A percentile compares a stretch with the other conserved stretches of the same genome.
Evolutionary conservation across 1,140 invertebrate genomes (phyloP).

Genomic region (Lanistes nyassanus): DNA sequence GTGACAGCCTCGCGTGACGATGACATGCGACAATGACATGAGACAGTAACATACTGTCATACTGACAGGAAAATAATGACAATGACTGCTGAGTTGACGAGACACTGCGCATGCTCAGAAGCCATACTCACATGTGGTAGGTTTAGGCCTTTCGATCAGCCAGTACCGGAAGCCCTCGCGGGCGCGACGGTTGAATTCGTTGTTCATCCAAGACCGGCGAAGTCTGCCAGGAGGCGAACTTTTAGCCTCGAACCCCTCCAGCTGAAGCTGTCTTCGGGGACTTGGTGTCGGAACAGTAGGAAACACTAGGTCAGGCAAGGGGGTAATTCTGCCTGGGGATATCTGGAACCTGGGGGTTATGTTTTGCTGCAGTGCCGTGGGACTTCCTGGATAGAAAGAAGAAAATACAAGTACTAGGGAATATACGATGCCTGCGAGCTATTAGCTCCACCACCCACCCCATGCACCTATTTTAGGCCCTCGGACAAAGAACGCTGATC

Average conservation of each 20-base stretch:
- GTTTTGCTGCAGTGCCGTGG: neutral
- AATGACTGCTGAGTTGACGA: no score
- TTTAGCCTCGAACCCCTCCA: slow-evolving; percentile 35
- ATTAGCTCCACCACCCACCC: no score
- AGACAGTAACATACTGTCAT: no score
- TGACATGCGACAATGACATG: no score
- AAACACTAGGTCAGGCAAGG: slow-evolving; percentile 33
- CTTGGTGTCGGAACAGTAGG: slow-evolving; percentile 39
- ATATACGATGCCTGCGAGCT: no score
- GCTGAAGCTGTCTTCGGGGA: slow-evolving; percentile 31
- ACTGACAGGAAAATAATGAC: no score
- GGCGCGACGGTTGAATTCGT: slow-evolving; percentile 50
- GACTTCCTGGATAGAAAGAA: neutral
- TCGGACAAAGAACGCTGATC: no score
- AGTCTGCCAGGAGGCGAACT: slow-evolving; percentile 33
- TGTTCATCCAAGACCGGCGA: slow-evolving; percentile 34
- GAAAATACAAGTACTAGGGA: no score
- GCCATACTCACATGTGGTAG: slow-evolving; percentile 56
- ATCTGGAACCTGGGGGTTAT: no score
- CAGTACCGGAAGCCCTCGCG: slow-evolving; percentile 59
- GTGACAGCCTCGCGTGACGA: no score
- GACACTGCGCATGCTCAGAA: no score
- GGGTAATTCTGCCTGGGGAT: neutral
- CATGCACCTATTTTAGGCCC: no score
- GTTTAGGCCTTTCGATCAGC: slow-evolving; percentile 57